A percentile compares a stretch with the other conserved stretches of the same genome.
Evolutionary conservation across 2,888 invertebrate genomes (phyloP).

Genomic region (Drosophila koepferae): DNA sequence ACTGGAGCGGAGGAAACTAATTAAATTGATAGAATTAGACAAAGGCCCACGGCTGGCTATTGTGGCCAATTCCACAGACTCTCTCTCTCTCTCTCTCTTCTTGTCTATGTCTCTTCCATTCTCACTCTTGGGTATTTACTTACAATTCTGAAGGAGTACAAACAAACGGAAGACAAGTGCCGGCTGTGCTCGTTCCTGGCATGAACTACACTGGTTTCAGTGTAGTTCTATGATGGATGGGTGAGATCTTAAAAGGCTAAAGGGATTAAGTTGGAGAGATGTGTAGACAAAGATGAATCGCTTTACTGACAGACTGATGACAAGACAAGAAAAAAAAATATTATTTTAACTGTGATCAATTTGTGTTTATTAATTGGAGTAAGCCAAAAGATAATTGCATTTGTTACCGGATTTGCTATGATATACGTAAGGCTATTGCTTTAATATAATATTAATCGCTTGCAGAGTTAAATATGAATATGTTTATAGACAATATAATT

Average conservation of each 20-base stretch:
- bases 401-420: background rate
- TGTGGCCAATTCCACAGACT: constrained; percentile 9
- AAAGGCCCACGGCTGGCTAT: constrained; percentile 55
- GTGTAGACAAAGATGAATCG: constrained; percentile 31
- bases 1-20: constrained; percentile 76
- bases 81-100: background rate
- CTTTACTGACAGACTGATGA: constrained; percentile 26
- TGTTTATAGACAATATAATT: no score
- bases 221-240: constrained; percentile 20
- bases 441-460: no score
- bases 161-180: constrained; percentile 28
- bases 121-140: constrained; percentile 28
- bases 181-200: constrained; percentile 24
- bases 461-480: no score
- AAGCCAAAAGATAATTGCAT: constrained; percentile 5
- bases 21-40: constrained; percentile 77
- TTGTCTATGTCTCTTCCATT: background rate
- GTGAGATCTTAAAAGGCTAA: constrained; percentile 13
- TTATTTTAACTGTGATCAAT: constrained; percentile 18
- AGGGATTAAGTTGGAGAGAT: constrained; percentile 1
- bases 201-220: constrained; percentile 23
- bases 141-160: constrained; percentile 55
- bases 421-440: background rate
- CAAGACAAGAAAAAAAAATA: background rate
- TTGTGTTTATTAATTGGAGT: constrained; percentile 13